Evolutionary conservation across 2,113 vertebrate genomes (phyloP).

Genomic region (Lates calcarifer): DNA sequence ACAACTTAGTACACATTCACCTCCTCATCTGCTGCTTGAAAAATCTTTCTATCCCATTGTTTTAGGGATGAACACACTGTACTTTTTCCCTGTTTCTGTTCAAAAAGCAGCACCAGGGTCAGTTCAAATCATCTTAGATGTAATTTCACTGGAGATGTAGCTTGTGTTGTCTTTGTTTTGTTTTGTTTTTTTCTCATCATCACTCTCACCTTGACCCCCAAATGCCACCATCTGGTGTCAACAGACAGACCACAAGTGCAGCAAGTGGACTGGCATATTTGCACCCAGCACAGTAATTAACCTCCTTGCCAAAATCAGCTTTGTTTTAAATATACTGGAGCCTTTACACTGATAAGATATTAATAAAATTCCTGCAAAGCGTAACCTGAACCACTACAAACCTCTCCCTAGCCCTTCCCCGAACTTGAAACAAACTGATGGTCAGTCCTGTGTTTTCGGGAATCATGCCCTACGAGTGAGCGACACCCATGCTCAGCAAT

Average conservation of each 20-base stretch:
- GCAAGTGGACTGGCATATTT: background rate
- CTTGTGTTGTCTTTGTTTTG: background rate
- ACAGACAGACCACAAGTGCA: background rate
- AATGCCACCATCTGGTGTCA: background rate
- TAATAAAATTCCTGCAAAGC: background rate
- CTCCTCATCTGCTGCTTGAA: background rate
- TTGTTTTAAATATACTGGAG: slow-evolving; percentile 43
- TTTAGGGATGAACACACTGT: background rate
- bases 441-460: slow-evolving; percentile 40
- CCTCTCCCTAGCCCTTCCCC: slow-evolving; percentile 14
- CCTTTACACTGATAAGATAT: slow-evolving; percentile 36
- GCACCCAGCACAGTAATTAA: background rate
- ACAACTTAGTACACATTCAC: background rate
- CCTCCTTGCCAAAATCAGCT: background rate
- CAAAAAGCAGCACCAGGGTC: too few relatives aligned
- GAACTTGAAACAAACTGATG: slow-evolving; percentile 18
- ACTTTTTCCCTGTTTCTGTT: background rate
- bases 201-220: background rate
- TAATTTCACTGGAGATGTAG: background rate
- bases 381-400: slow-evolving; percentile 21
- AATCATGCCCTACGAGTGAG: slow-evolving; percentile 17
- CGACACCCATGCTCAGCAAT: slow-evolving; percentile 33
- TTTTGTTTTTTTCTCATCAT: background rate
- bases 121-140: background rate
- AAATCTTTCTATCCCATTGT: background rate